Conservation (phyloP, 92 coral and sea anemone species). For the Muricea muricata region DNA sequence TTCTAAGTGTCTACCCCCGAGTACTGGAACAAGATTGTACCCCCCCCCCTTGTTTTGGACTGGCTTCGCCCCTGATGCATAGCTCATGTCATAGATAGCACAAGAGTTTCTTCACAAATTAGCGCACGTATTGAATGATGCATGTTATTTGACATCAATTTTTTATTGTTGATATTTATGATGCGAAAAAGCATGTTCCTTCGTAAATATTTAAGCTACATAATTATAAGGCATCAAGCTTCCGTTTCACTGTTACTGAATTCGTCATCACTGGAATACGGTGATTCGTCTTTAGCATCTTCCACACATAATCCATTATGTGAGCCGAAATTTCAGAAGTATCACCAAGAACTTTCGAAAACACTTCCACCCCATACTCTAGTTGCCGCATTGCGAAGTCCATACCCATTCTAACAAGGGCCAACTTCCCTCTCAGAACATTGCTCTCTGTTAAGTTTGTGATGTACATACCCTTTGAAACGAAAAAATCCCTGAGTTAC, state of each 20-base stretch:
- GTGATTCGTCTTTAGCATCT: constrained; percentile 1
- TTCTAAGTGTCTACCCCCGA: too few species aligned
- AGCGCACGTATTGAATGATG: too few species aligned
- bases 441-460: neutral
- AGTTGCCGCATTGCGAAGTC: constrained; percentile 20
- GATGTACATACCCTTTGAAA: neutral
- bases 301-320: neutral
- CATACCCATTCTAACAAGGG: neutral
- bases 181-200: neutral
- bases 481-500: too few species aligned
- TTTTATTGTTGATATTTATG: too few species aligned
- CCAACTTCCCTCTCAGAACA: constrained; percentile 8
- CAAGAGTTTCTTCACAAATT: too few species aligned
- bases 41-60: too few species aligned
- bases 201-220: neutral
- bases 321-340: neutral
- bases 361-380: constrained; percentile 1
- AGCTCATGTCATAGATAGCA: too few species aligned
- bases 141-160: too few species aligned
- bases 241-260: neutral
- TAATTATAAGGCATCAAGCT: too few species aligned
- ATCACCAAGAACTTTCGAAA: constrained; percentile 13
- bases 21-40: too few species aligned
- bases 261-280: neutral
- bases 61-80: too few species aligned